phyloP scores from a whole-genome alignment of 2,888 invertebrate species.

The Chironomus riparius region DNA sequence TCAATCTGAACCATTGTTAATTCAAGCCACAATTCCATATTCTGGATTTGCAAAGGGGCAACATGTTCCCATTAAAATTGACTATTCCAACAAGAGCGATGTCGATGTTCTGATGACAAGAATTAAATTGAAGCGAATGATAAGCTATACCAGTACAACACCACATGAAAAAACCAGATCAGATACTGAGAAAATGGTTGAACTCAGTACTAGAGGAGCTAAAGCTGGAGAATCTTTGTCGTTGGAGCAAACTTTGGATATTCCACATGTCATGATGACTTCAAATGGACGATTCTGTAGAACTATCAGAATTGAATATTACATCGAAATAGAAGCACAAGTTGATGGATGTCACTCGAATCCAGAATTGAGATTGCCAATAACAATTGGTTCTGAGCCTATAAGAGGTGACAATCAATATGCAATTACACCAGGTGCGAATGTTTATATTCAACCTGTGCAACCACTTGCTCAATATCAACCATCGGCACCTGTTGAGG shows the following conservation, averaged over 20 bases:
- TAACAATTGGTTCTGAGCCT: not conserved
- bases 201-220: not conserved
- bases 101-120: not conserved
- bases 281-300: not conserved
- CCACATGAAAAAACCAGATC: not conserved
- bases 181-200: not conserved
- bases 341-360: not conserved
- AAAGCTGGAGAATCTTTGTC: too few relatives aligned
- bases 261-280: not conserved
- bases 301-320: not conserved
- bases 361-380: not conserved
- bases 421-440: too few relatives aligned
- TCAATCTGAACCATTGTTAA: conserved; percentile 16
- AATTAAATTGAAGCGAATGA: not conserved
- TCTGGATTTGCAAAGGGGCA: conserved; percentile 20
- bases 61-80: conserved; percentile 12
- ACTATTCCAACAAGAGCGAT: not conserved
- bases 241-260: not conserved
- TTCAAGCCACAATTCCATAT: conserved; percentile 16
- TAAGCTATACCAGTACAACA: not conserved
- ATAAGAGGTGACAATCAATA: not conserved
- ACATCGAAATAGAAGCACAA: not conserved
- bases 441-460: too few relatives aligned
- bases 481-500: not conserved
- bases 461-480: not conserved